phyloP scores from a whole-genome alignment of 2,888 invertebrate species.

The Tipula unca region DNA sequence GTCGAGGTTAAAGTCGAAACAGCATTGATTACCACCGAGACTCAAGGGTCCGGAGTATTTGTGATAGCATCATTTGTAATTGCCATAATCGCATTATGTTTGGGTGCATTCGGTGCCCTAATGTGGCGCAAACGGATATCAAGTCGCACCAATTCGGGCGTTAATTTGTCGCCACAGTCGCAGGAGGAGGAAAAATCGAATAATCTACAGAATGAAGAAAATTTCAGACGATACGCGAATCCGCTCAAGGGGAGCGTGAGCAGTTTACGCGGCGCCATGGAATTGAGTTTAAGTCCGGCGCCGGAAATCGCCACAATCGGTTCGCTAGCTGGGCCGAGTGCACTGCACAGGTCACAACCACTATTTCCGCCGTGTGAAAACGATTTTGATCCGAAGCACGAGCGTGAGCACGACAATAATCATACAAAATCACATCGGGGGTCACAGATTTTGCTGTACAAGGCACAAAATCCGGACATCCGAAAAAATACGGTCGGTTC shows the following conservation, averaged over 20 bases:
- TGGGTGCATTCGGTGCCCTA: conserved; percentile 45
- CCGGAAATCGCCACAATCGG: conserved; percentile 35
- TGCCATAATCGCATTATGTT: conserved; percentile 39
- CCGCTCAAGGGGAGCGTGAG: conserved; percentile 57
- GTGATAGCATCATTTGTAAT: conserved; percentile 43
- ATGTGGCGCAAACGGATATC: conserved; percentile 50
- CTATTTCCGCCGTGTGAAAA: conserved; percentile 39
- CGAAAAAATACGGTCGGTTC: conserved; percentile 69
- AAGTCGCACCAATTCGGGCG: conserved; percentile 45
- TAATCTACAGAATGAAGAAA: conserved; percentile 85
- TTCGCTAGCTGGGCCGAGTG: conserved; percentile 40
- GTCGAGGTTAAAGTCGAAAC: conserved; percentile 69
- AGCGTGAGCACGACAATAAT: conserved; percentile 33
- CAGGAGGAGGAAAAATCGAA: conserved; percentile 84
- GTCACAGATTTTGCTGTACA: conserved; percentile 63
- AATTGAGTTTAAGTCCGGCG: conserved; percentile 39
- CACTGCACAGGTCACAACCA: conserved; percentile 40
- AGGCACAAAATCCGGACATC: conserved; percentile 77
- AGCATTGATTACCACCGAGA: conserved; percentile 45
- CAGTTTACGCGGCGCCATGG: conserved; percentile 49
- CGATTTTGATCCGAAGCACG: conserved; percentile 40
- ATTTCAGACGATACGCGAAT: conserved; percentile 73
- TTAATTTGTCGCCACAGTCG: conserved; percentile 50
- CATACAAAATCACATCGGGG: conserved; percentile 43
- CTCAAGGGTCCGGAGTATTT: conserved; percentile 38